phyloP scores from a whole-genome alignment of 1,140 invertebrate genomes.

The Gonioctena quinquepunctata region DNA sequence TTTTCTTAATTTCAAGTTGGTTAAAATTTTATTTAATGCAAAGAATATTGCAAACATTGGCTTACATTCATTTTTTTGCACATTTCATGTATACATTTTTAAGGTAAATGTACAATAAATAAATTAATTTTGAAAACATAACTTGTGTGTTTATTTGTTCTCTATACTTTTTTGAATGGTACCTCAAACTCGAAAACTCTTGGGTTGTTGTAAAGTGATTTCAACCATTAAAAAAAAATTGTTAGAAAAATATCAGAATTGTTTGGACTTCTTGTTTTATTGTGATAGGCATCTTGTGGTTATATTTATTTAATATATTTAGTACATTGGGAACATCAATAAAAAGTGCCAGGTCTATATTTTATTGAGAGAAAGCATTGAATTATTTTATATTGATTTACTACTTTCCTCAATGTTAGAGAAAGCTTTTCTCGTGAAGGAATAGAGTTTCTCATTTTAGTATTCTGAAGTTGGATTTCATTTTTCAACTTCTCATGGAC shows the following conservation, averaged over 20 bases:
- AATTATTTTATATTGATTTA: conserved; percentile 8
- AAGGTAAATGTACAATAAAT: background rate
- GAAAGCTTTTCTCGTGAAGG: background rate
- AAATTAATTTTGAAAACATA: no score
- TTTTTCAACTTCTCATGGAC: background rate
- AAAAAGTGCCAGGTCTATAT: conserved; percentile 1
- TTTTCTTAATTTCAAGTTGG: conserved; percentile 11
- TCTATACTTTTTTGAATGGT: no score
- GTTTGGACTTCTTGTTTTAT: no score
- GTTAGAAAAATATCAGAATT: no score
- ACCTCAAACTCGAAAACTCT: no score
- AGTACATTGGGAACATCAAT: background rate
- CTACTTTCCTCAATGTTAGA: conserved; percentile 2
- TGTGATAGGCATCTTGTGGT: no score
- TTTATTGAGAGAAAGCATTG: conserved; percentile 1
- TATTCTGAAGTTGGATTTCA: background rate
- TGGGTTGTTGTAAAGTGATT: background rate
- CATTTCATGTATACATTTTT: no score
- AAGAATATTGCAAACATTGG: background rate
- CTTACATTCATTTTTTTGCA: background rate
- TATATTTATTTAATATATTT: no score
- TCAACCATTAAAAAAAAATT: no score
- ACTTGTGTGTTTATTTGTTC: no score
- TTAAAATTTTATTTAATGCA: background rate
- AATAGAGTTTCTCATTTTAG: background rate